Evolutionary conservation across 2,888 invertebrate species (phyloP), one percentile per base, ranked within the genome.

Genomic region (Lochmaea crataegi): DNA sequence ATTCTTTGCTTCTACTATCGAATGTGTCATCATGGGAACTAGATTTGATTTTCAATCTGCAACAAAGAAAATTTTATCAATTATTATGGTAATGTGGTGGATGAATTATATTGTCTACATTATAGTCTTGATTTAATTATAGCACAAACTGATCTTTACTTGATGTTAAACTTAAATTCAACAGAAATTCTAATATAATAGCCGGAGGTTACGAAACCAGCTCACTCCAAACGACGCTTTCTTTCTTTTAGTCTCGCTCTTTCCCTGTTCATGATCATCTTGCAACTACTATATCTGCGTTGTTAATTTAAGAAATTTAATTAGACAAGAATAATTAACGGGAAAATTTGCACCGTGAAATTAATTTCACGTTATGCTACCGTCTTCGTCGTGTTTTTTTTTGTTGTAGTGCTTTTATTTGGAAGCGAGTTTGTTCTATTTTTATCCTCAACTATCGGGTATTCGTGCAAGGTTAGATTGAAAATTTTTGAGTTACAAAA

Each of bases 101-200:
- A 32, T 32, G 67, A 16, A 16, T 11, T 45, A 32, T 18, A 45
- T 7, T 32, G 7, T 63, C 18, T 42, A 16, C 11, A 18, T 3
- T 41, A 7, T 12, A 16, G 32, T 9, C 32, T 6, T 38, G 14
- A 63, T 63, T 38, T 0, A 81, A 82, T 82, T 82, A 82, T 82
- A 82, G 78, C 79, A 72, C 81, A 80, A 82, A 82, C 56, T 22
- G 63, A 63, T 53, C 51, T 81, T 83, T 83, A 82, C 82, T 83
- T 83, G 82, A 80, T 83, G 79, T 82, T 80, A 78, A 78, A 78
- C 75, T 78, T 76, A 76, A 79, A 79, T 77, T 77, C 77, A 76
- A 78, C 75, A 77, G 75, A 80, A 79, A 80, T 80, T 80, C 79
- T 80, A 80, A 81, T 81, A 82, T 81, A 81, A 80, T 78, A 80